Conservation (phyloP, 2,797 vertebrate genomes). For the Pampus argenteus region DNA sequence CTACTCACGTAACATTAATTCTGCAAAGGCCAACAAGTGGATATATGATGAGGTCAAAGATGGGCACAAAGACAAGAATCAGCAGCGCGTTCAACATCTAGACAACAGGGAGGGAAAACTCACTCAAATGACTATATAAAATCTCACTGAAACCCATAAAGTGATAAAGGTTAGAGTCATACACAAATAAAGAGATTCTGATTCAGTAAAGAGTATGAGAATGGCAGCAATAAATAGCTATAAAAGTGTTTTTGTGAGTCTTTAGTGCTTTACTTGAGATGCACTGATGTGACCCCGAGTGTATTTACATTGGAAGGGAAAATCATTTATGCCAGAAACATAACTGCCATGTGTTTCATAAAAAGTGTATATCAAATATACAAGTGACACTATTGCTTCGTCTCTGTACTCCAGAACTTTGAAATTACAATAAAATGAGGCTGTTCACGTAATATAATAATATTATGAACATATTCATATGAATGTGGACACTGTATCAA, state of each 20-base stretch:
- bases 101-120: slow-evolving; percentile 44
- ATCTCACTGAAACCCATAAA: slow-evolving; percentile 41
- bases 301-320: background rate
- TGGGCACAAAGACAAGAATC: slow-evolving; percentile 93
- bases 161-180: slow-evolving; percentile 48
- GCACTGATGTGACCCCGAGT: background rate
- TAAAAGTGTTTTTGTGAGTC: slow-evolving; percentile 35
- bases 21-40: slow-evolving; percentile 89
- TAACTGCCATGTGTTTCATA: background rate
- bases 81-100: slow-evolving; percentile 96
- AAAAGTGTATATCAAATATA: background rate
- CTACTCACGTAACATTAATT: slow-evolving; percentile 93
- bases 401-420: background rate
- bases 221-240: slow-evolving; percentile 25
- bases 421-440: background rate
- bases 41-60: slow-evolving; percentile 95
- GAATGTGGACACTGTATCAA: too few species aligned
- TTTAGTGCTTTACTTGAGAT: background rate
- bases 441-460: background rate
- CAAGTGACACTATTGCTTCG: background rate
- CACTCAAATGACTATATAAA: slow-evolving; percentile 56
- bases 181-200: slow-evolving; percentile 5
- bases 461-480: too few species aligned
- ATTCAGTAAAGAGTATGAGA: slow-evolving; percentile 24
- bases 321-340: background rate